Base-by-base conservation (phyloP, 2,888 invertebrate species). In the Drosophila siamana region DNA sequence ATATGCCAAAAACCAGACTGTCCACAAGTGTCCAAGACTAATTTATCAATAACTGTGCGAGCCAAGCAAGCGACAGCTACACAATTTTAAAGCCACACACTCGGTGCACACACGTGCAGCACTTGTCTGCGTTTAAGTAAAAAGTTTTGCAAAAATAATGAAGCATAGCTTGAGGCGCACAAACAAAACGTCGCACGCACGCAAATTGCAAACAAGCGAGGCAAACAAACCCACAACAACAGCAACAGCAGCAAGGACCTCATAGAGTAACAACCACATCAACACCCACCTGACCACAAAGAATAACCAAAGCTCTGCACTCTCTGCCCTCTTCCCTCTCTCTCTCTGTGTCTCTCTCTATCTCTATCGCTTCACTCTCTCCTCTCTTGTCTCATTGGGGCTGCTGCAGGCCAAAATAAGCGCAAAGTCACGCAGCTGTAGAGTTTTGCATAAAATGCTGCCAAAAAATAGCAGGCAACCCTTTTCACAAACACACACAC, bases 141-240 rank as follows among this genome's bases (percentile, higher is more conserved):
- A 85, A 88, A 87, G 79, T 87, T 82, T 85, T 85, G 80, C 76
- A 88, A 88, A 86, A 86, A 88, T 89, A 89, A 88, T 89, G 86
- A 80, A 82, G 87, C 88, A 83, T 79, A 74, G 70, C 88, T 80
- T 74, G 63, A 67, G 83, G 88, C 82, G 61, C 63, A 70, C 71
- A 74, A 80, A 77, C 77, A 80, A 77, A 74, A 72, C 65, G 62
- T 72, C 65, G 67, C 81, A 74, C 65, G 68, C 83, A 80, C 74
- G 65, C 72, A 86, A 77, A 83, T 78, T 74, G 86, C 86, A 77
- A 86, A 86, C 86, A 86, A 68, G 68, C 69, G 71, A 80, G 62
- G 64, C 81, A 86, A 83, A 82, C 82, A 86, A 72, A 52, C 72
- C 67, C 54, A 56, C 60, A 65, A 19, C 57, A 51, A 54, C n/a